Evolutionary conservation across 2,888 invertebrate species (phyloP).

Genomic region (Endotricha flammealis): DNA sequence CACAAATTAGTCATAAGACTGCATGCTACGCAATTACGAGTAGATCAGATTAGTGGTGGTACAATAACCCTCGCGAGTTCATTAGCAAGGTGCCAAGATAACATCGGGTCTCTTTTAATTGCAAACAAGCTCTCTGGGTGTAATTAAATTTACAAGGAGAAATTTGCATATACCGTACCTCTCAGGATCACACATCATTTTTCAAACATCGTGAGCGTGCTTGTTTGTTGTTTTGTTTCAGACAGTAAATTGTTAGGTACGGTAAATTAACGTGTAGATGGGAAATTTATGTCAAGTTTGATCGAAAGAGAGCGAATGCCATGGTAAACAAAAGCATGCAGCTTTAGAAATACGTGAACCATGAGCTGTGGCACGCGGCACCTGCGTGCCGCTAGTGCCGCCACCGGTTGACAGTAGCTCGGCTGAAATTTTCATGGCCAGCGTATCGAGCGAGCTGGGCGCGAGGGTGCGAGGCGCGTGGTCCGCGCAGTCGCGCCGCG

Average conservation of each 20-base stretch:
- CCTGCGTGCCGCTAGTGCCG: slow-evolving; percentile 66
- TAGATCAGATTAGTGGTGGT: too few relatives aligned
- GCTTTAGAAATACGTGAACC: slow-evolving; percentile 18
- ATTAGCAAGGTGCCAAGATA: slow-evolving; percentile 6
- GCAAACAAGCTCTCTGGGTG: slow-evolving; percentile 2
- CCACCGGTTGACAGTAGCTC: slow-evolving; percentile 70
- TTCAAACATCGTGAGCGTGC: too few relatives aligned
- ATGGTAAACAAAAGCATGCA: slow-evolving; percentile 7
- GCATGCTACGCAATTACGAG: too few relatives aligned
- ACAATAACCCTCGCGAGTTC: slow-evolving; percentile 5
- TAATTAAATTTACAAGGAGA: neutral
- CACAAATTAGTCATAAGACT: too few relatives aligned
- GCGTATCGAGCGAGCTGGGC: slow-evolving; percentile 74
- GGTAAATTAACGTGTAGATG: too few relatives aligned
- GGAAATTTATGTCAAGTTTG: too few relatives aligned
- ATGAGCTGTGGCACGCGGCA: slow-evolving; percentile 34
- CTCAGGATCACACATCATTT: too few relatives aligned
- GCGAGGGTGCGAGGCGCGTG: slow-evolving; percentile 40
- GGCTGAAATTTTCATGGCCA: slow-evolving; percentile 76
- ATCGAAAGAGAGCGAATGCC: too few relatives aligned
- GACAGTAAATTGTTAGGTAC: too few relatives aligned
- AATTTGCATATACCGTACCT: slow-evolving; percentile 3
- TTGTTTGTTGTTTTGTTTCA: too few relatives aligned
- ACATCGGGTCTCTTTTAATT: slow-evolving; percentile 4
- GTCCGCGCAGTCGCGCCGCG: slow-evolving; percentile 62